Evolutionary conservation across 2,888 invertebrate species (phyloP), one percentile per base, ranked within the genome.

Genomic region (Heteropelma amictum): DNA sequence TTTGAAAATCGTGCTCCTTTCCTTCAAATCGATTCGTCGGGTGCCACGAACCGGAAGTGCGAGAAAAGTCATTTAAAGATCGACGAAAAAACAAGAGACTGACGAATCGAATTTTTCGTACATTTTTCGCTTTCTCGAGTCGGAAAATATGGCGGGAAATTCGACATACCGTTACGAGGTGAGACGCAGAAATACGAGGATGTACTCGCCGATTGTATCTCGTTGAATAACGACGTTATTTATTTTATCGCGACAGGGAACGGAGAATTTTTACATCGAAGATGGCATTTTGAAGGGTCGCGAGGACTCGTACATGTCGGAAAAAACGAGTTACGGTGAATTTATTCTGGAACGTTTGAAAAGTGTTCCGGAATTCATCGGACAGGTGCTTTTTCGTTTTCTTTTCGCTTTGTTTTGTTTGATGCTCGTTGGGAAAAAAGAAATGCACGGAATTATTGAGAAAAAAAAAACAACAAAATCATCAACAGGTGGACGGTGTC

Each of bases 401-500:
- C 42, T 47, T 45, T 33, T 14, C 10, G 1, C 53, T 12, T 6
- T 6, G 12, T 49, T 28, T 0, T 28, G 14, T 21, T 28, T 26
- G 6, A 28, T 12, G n/a, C n/a, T n/a, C n/a, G n/a, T n/a, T n/a
- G n/a, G n/a, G n/a, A n/a, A 23, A 35, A 42, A 42, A 26, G 0
- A 28, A 28, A n/a, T n/a, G n/a, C n/a, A n/a, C n/a, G n/a, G 7
- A 23, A 38, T 40, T 10, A 14, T n/a, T 7, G 7, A 8, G 30
- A 5, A 38, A 33, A 19, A n/a, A 45, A 53, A 53, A 19, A 1
- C 2, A 1, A 6, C 7, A 6, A 49, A 49, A 14, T 17, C n/a
- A n/a, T 6, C 17, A 10, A 35, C 47, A 87, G 87, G 53, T 84
- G 14, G 84, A 85, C n/a, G 78, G 73, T 0, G n/a, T 64, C 2